Conservation (phyloP, 2,888 invertebrate species). For the Eupsilia transversa region DNA sequence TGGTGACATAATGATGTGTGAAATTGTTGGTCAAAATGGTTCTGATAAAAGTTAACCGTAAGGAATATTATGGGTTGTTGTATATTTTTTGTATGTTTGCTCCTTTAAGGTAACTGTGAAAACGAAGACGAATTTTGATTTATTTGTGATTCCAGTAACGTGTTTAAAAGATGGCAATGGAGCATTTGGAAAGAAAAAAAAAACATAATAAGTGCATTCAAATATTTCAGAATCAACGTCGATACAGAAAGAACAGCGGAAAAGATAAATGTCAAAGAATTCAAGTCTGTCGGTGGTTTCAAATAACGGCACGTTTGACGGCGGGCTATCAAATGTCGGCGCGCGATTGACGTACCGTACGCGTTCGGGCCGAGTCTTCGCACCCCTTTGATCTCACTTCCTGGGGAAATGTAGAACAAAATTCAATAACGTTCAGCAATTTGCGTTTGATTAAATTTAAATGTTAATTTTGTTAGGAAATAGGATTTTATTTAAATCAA, state of each 20-base stretch:
- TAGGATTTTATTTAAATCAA: background rate
- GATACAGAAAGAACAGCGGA: constrained; percentile 16
- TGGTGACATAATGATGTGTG: constrained; percentile 42
- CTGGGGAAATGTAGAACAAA: constrained; percentile 35
- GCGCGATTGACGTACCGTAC: constrained; percentile 23
- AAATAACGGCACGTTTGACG: constrained; percentile 43
- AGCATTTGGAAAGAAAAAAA: background rate
- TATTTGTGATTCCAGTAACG: background rate
- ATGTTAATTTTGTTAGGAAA: constrained; percentile 5
- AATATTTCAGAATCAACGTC: constrained; percentile 40
- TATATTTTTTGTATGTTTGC: background rate
- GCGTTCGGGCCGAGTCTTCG: constrained; percentile 9
- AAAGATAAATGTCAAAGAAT: constrained; percentile 59
- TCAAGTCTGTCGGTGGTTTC: constrained; percentile 44
- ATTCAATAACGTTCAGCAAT: constrained; percentile 36
- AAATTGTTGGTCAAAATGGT: constrained; percentile 33
- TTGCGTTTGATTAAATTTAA: constrained; percentile 27
- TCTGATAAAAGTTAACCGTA: constrained; percentile 9
- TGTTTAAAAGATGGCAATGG: background rate
- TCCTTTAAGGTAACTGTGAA: background rate
- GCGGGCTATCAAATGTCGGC: constrained; percentile 46
- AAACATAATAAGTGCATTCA: background rate
- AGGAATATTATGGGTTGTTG: constrained; percentile 9
- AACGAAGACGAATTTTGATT: background rate
- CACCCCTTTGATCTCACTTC: constrained; percentile 56